Evolutionary conservation across 1,140 invertebrate species (phyloP).

Genomic region (Drosophila mayri): DNA sequence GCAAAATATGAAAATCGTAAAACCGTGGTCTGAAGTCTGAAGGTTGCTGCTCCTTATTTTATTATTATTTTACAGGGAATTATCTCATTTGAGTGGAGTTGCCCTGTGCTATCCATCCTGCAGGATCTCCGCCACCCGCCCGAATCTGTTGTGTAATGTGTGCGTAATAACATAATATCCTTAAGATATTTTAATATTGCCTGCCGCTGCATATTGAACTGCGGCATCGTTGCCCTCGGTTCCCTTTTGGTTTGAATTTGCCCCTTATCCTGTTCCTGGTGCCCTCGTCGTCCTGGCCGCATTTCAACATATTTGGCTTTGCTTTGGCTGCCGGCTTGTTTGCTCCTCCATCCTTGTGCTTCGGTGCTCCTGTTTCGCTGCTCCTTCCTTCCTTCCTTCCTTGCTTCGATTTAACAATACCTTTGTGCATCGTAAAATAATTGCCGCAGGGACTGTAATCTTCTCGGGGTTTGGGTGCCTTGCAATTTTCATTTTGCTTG

Average conservation of each 20-base stretch:
- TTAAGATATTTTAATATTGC: constrained; percentile 84
- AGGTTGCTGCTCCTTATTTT: constrained; percentile 70
- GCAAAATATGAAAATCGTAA: constrained; percentile 80
- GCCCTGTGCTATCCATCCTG: constrained; percentile 18
- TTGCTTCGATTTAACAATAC: constrained; percentile 71
- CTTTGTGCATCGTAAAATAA: constrained; percentile 85
- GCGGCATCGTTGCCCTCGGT: constrained; percentile 42
- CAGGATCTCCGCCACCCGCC: constrained; percentile 4
- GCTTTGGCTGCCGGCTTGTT: constrained; percentile 74
- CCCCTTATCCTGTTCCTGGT: constrained; percentile 21
- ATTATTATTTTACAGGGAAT: constrained; percentile 84
- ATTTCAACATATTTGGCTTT: constrained; percentile 84
- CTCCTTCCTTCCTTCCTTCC: constrained; percentile 26
- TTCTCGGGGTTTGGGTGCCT: constrained; percentile 70
- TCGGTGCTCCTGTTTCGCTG: constrained; percentile 17
- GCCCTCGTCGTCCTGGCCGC: constrained; percentile 70
- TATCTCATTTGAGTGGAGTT: constrained; percentile 84
- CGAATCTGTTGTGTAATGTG: constrained; percentile 69
- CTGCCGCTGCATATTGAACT: constrained; percentile 83
- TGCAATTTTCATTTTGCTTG: constrained; percentile 66
- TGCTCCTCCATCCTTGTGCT: constrained; percentile 41
- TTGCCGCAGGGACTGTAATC: constrained; percentile 81
- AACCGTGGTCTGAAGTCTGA: constrained; percentile 28
- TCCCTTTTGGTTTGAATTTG: constrained; percentile 19
- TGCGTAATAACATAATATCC: constrained; percentile 84